Evolutionary conservation across 2,797 vertebrate species (phyloP).

Genomic region (Atherinosoma microstoma): DNA sequence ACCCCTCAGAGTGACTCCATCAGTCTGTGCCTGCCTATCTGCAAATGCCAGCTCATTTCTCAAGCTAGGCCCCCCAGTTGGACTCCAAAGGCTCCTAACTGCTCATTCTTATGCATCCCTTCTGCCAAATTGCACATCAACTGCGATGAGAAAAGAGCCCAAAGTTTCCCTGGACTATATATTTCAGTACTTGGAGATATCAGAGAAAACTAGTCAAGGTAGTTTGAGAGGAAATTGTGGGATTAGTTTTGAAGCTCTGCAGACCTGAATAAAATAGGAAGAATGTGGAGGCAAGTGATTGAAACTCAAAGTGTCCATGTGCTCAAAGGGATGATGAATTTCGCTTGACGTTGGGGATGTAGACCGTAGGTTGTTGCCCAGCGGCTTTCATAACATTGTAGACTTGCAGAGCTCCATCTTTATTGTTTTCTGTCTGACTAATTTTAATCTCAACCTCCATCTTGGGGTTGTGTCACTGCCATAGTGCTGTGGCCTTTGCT

Average conservation of each 20-base stretch:
- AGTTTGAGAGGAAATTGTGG: conserved; percentile 21
- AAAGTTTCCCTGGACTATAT: conserved; percentile 62
- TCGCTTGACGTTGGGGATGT: neutral
- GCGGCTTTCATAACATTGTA: conserved; percentile 1
- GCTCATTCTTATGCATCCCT: conserved; percentile 77
- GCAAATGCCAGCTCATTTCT: conserved; percentile 82
- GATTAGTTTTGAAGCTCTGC: conserved; percentile 49
- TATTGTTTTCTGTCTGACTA: conserved; percentile 41
- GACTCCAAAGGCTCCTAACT: conserved; percentile 67
- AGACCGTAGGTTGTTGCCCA: conserved; percentile 7
- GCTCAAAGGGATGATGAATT: conserved; percentile 4
- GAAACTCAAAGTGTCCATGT: conserved; percentile 24
- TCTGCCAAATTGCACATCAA: conserved; percentile 77
- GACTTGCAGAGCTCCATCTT: conserved; percentile 1
- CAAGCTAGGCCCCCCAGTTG: conserved; percentile 68
- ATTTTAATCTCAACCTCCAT: conserved; percentile 38
- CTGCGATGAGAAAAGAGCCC: conserved; percentile 64
- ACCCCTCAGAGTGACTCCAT: conserved; percentile 71
- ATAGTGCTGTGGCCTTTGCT: conserved; percentile 14
- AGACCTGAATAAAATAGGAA: conserved; percentile 47
- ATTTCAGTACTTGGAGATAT: conserved; percentile 63
- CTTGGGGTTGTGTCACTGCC: conserved; percentile 48
- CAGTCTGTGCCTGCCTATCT: conserved; percentile 78
- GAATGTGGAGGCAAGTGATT: conserved; percentile 36
- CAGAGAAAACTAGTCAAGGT: conserved; percentile 53